Evolutionary conservation across 2,797 vertebrate species (phyloP), one percentile per base, ranked within the genome.

Genomic region (Acestrorhynchus altus): DNA sequence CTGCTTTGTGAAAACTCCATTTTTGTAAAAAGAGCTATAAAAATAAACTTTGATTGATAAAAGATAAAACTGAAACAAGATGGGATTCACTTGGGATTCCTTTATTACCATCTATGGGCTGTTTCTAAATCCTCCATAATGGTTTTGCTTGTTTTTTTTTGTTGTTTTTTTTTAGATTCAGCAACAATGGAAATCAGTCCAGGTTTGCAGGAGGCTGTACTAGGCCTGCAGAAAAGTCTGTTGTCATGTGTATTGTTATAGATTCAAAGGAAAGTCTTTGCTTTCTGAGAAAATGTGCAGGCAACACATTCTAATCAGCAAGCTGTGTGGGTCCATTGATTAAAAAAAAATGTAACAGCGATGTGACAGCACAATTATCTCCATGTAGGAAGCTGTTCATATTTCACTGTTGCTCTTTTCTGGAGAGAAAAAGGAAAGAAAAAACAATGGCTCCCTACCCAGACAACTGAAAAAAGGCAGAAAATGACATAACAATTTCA

Each of bases 401-500:
- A 40, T 71, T 63, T 77, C 65, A 61, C 11, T 4, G 22, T 42
- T 61, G 1, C 35, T 42, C 57, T 54, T 49, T 72, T 26, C 28
- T n/a, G 11, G 15, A 51, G 47, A 35, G 8, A 47, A 26, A 31
- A 28, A 60, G 61, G 15, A 52, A 60, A 24, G 13, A 72, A 52
- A 22, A 59, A 52, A 71, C 74, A 35, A 57, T 35, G 54, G 47
- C 47, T 16, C 35, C 39, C 28, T n/a, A 8, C 39, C 9, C 11
- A 12, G 24, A 35, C 26, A 65, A 39, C 22, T 51, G 40, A 13
- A 74, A 84, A 4, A 15, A 52, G 51, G 47, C 60, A 49, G 63
- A 83, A 84, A 83, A 85, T 77, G 76, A 74, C 24, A 47, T 13
- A 1, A 44, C 46, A 72, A 76, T 77, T 63, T 31, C n/a, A 7